Percentiles rank a stretch among this genome's conserved stretches.
Evolutionary conservation across 2,113 vertebrate genomes (phyloP).

Genomic region (Pyxicephalus adspersus): DNA sequence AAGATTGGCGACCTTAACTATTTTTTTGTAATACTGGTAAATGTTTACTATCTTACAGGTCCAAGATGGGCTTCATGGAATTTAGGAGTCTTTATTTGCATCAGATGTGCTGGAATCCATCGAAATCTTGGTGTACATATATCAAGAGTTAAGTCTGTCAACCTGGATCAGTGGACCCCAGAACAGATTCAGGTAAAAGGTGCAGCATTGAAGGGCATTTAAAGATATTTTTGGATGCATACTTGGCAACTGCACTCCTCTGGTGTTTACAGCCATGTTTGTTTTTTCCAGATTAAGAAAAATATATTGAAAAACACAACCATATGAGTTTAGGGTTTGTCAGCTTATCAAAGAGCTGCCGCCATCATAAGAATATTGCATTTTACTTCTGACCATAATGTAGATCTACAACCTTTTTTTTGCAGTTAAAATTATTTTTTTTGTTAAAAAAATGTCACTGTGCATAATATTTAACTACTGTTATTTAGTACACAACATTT

Average conservation of each 20-base stretch:
- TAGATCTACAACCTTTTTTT: too few species aligned
- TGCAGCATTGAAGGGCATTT: not conserved
- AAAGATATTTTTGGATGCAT: too few species aligned
- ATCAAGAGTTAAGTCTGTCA: conserved; percentile 98
- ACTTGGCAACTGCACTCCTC: not conserved
- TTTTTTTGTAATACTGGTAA: not conserved
- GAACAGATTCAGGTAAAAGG: conserved; percentile 94
- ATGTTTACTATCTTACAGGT: conserved; percentile 70
- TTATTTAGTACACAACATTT: too few species aligned
- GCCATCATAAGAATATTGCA: too few species aligned
- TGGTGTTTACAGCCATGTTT: not conserved
- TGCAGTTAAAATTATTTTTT: too few species aligned
- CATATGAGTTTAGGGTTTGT: too few species aligned
- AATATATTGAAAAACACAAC: not conserved
- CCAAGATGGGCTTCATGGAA: conserved; percentile 99
- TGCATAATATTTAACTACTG: too few species aligned
- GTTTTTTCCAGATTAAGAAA: not conserved
- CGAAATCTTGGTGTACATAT: conserved; percentile 98
- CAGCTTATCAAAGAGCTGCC: too few species aligned
- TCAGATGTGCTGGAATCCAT: conserved; percentile 98
- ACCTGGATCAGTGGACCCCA: conserved; percentile 96
- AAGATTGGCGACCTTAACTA: too few species aligned
- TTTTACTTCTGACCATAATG: too few species aligned
- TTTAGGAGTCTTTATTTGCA: conserved; percentile 98
- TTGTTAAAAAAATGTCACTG: too few species aligned